Conservation (phyloP, 1,140 invertebrate genomes). For the Diabrotica virgifera region DNA sequence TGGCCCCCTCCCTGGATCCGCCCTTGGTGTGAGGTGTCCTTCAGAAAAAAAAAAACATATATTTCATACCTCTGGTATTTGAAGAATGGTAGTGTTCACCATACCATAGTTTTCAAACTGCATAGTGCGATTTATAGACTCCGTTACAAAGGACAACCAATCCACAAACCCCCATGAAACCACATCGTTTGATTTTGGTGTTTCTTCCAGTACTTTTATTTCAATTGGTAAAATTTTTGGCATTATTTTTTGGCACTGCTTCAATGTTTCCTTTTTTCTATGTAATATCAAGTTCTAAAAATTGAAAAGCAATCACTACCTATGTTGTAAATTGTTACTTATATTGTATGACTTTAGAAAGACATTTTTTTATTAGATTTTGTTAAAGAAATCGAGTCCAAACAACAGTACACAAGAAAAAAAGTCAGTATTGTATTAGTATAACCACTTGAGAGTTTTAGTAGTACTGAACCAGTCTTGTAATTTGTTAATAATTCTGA, state of each 20-base stretch:
- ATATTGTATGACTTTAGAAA: too few species aligned
- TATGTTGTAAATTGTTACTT: too few species aligned
- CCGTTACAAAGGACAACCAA: constrained; percentile 73
- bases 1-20: too few species aligned
- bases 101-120: constrained; percentile 72
- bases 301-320: not conserved
- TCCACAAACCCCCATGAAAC: constrained; percentile 56
- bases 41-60: too few species aligned
- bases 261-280: constrained; percentile 7
- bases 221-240: constrained; percentile 39
- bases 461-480: too few species aligned
- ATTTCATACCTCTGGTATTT: constrained; percentile 58
- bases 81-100: constrained; percentile 69
- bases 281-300: not conserved
- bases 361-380: too few species aligned
- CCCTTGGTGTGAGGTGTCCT: too few species aligned
- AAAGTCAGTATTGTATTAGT: too few species aligned
- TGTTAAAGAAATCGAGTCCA: too few species aligned
- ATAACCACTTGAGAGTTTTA: too few species aligned
- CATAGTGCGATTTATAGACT: constrained; percentile 77
- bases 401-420: too few species aligned
- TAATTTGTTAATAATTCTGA: too few species aligned
- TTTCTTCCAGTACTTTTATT: constrained; percentile 35
- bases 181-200: constrained; percentile 26
- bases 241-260: constrained; percentile 31